A percentile compares a stretch with the other conserved stretches of the same genome.
Evolutionary conservation across 2,797 vertebrate species (phyloP).

Genomic region (Hapalemur alaotrensis): DNA sequence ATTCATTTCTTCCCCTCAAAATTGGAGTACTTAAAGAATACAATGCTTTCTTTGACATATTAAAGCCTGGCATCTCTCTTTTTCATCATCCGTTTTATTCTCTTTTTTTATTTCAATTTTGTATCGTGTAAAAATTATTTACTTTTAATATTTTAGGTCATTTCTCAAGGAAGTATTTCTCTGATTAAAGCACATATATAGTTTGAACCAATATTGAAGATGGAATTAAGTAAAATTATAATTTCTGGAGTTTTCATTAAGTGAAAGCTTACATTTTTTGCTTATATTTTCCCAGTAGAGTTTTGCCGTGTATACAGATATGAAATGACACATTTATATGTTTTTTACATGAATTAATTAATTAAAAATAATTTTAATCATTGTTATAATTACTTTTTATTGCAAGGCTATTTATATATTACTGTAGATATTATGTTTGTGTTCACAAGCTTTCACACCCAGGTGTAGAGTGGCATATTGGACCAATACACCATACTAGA

Average conservation of each 20-base stretch:
- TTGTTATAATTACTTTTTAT: background rate
- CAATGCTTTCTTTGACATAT: background rate
- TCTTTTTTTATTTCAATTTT: background rate
- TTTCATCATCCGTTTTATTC: background rate
- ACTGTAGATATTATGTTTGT: background rate
- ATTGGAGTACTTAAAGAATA: background rate
- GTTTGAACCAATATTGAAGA: background rate
- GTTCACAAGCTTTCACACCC: background rate
- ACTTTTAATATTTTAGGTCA: background rate
- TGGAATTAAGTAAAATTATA: background rate
- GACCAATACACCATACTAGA: background rate
- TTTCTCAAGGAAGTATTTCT: background rate
- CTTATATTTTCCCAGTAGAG: background rate
- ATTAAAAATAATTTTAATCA: background rate
- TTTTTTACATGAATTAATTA: background rate
- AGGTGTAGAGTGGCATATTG: background rate
- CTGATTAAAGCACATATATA: background rate
- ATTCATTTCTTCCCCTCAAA: conserved; percentile 22
- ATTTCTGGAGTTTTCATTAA: background rate
- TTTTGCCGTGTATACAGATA: background rate
- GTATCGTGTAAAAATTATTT: background rate
- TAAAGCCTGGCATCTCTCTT: conserved; percentile 2
- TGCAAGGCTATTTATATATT: background rate
- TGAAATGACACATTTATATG: background rate
- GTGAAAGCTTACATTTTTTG: background rate